Evolutionary conservation across 1,140 invertebrate species (phyloP).

Genomic region (Plutomurus gul): DNA sequence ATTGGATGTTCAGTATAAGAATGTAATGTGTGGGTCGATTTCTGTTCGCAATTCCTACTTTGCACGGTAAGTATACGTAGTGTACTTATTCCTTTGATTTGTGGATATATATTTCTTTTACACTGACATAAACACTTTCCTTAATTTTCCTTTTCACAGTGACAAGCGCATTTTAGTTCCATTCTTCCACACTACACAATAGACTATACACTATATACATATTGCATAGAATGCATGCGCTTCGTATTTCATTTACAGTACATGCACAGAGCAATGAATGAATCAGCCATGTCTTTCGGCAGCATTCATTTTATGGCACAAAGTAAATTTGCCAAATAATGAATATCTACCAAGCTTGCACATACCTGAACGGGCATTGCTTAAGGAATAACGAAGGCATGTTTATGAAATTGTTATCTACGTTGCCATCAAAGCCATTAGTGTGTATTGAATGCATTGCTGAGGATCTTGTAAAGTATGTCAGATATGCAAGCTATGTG

Average conservation of each 20-base stretch:
- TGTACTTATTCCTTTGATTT: neutral
- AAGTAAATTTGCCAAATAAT: neutral
- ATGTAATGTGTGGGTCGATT: neutral
- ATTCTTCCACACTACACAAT: neutral
- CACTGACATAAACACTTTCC: no score
- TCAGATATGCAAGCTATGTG: constrained; percentile 12
- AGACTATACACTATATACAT: neutral
- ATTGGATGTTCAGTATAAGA: neutral
- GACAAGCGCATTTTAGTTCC: no score
- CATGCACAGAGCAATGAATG: neutral
- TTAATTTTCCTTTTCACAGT: no score
- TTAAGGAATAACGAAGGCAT: neutral
- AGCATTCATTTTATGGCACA: neutral
- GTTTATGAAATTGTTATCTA: constrained; percentile 24
- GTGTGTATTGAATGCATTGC: constrained; percentile 9
- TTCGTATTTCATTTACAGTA: neutral
- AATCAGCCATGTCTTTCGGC: neutral
- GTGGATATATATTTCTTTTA: no score
- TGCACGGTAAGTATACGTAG: neutral
- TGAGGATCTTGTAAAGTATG: constrained; percentile 1
- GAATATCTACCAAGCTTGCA: neutral
- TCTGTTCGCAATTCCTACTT: neutral
- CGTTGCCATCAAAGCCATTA: constrained; percentile 19
- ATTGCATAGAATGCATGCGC: neutral
- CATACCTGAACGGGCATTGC: neutral